Evolutionary conservation across 2,113 vertebrate species (phyloP), one percentile per base, ranked within the genome.

Genomic region (Ailuropoda melanoleuca): DNA sequence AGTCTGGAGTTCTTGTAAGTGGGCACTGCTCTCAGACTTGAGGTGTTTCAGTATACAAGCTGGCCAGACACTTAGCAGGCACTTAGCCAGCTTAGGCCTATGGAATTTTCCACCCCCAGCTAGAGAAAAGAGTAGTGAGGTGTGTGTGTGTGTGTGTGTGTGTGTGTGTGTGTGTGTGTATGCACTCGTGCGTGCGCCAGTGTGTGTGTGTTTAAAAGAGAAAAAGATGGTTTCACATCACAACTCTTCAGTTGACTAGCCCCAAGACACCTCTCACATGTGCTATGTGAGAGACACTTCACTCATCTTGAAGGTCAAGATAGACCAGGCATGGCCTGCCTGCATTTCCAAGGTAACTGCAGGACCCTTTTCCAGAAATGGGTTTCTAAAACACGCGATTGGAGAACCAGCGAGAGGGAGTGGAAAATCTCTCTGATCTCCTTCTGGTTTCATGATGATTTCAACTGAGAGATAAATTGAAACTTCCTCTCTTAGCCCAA

Each of bases 21-120:
- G 85, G 91, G 96, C 78, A 91, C 77, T 94, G 96, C 91, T 96
- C 95, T 95, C 92, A 97, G 96, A 98, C 86, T 96, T 96, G 82
- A 97, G 97, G 92, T 96, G 97, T 97, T 98, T 97, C 66, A 97
- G 89, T 77, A 93, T 97, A 93, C 58, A 93, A 93, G 58, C 89
- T 98, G 96, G 95, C 97, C 93, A 98, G 97, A 97, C 93, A 93
- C 66, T 96, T 96, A 46, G 77, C 34, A 74, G 96, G 98, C 96
- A 92, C 31, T 62, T 96, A 68, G 96, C 97, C 97, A 98, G 91
- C 50, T 89, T 43, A 77, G 91, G 96, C 93, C 86, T 98, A 97
- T 97, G 96, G 96, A 98, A 98, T 97, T 98, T 98, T 98, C 98
- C 93, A 96, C 72, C 37, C 37, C 75, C 23, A 58, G 88, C 85